phyloP scores from a whole-genome alignment of 30 jellyfish, hydroid and myxozoan species.

The Euphysa ruthae region DNA sequence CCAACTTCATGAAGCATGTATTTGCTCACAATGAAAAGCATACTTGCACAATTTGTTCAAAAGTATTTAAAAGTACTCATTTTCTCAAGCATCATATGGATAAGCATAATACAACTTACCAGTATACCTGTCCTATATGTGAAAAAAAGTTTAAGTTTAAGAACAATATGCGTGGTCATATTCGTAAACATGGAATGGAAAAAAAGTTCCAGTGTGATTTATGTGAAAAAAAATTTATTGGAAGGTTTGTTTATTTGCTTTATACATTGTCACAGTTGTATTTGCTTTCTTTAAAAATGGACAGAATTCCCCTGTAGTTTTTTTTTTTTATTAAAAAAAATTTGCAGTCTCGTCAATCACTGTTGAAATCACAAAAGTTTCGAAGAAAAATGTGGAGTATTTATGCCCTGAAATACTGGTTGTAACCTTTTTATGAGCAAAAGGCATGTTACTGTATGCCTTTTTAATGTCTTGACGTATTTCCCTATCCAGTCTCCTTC shows the following conservation, averaged over 20 bases:
- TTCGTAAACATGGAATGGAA: constrained; percentile 23
- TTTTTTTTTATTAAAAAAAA: too few relatives aligned
- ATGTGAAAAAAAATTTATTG: constrained; percentile 34
- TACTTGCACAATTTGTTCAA: constrained; percentile 24
- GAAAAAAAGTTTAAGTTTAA: constrained; percentile 22
- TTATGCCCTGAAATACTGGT: too few relatives aligned
- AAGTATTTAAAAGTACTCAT: constrained; percentile 22
- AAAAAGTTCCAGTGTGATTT: constrained; percentile 26
- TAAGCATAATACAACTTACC: constrained; percentile 22
- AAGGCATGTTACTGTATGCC: too few relatives aligned
- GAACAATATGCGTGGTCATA: constrained; percentile 28
- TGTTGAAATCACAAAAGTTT: too few relatives aligned
- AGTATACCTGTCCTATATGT: constrained; percentile 27
- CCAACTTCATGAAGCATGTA: constrained; percentile 18
- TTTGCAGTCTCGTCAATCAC: too few relatives aligned
- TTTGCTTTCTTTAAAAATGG: too few relatives aligned
- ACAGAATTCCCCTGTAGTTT: too few relatives aligned
- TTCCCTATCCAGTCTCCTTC: too few relatives aligned
- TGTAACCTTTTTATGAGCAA: too few relatives aligned
- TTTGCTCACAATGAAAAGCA: constrained; percentile 31
- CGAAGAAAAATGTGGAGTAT: too few relatives aligned
- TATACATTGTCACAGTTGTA: too few relatives aligned
- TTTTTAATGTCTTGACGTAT: too few relatives aligned
- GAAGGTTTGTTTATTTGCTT: not conserved
- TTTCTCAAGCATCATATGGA: constrained; percentile 34